Conservation (phyloP, 2,797 vertebrate species). For the Miichthys miiuy region DNA sequence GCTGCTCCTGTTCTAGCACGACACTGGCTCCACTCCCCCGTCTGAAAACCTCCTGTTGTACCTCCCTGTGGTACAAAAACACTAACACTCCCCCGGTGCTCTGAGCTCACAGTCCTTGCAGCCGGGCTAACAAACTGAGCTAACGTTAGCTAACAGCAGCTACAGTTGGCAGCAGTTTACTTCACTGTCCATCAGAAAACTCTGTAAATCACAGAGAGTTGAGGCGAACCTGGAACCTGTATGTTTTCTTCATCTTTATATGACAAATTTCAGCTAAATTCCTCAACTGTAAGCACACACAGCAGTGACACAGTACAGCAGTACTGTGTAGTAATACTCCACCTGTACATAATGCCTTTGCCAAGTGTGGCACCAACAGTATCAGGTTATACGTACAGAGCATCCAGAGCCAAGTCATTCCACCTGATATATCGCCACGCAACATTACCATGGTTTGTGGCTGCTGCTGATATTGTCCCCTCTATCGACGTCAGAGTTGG, state of each 20-base stretch:
- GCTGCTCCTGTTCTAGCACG: too few relatives aligned
- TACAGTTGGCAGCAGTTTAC: too few relatives aligned
- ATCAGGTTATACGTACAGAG: conserved; percentile 43
- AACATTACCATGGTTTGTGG: background rate
- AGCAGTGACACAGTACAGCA: background rate
- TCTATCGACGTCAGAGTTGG: background rate
- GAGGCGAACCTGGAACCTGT: background rate
- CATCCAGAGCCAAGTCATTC: conserved; percentile 39
- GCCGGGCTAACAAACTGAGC: too few relatives aligned
- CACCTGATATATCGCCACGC: conserved; percentile 17
- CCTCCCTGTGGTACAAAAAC: too few relatives aligned
- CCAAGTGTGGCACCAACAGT: conserved; percentile 29
- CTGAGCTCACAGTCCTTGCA: too few relatives aligned
- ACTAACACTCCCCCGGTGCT: too few relatives aligned
- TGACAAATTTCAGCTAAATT: background rate
- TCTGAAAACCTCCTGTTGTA: too few relatives aligned
- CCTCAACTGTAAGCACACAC: conserved; percentile 4
- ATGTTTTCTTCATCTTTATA: background rate
- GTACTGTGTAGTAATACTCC: background rate
- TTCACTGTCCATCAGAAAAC: too few relatives aligned
- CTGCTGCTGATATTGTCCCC: background rate
- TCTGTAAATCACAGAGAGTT: background rate
- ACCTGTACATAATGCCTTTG: background rate
- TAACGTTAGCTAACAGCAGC: too few relatives aligned
- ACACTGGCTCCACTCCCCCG: too few relatives aligned